phyloP scores from a whole-genome alignment of 1,140 invertebrate species.

The Holotrichia oblita region DNA sequence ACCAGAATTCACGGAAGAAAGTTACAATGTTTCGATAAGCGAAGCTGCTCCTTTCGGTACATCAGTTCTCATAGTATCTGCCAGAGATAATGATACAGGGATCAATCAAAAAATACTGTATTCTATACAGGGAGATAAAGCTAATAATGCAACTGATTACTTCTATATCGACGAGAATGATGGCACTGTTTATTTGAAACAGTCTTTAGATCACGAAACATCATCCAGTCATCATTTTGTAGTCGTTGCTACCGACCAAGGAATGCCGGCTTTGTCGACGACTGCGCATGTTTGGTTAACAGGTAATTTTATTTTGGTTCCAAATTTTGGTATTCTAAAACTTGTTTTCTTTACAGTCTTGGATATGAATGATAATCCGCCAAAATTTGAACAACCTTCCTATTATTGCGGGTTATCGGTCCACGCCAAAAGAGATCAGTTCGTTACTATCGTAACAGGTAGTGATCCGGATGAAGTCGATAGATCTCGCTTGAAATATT shows the following conservation, averaged over 20 bases:
- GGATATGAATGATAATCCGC: slow-evolving; percentile 89
- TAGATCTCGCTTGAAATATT: slow-evolving; percentile 77
- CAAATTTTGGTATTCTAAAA: not conserved
- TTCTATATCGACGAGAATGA: slow-evolving; percentile 81
- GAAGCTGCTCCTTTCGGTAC: slow-evolving; percentile 85
- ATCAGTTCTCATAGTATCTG: slow-evolving; percentile 76
- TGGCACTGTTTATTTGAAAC: slow-evolving; percentile 80
- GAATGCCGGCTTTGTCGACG: slow-evolving; percentile 77
- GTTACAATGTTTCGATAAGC: slow-evolving; percentile 84
- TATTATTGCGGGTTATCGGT: slow-evolving; percentile 84
- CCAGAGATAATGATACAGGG: slow-evolving; percentile 85
- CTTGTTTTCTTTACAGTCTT: slow-evolving; percentile 64
- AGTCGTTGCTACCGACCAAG: slow-evolving; percentile 83
- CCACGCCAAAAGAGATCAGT: slow-evolving; percentile 83
- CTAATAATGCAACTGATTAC: slow-evolving; percentile 71
- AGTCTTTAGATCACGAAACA: slow-evolving; percentile 81
- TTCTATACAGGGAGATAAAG: slow-evolving; percentile 70
- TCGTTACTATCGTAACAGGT: slow-evolving; percentile 87
- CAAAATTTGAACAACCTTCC: slow-evolving; percentile 83
- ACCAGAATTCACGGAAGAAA: slow-evolving; percentile 82
- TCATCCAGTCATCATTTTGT: slow-evolving; percentile 77
- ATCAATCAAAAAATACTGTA: slow-evolving; percentile 70
- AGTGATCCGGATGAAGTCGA: slow-evolving; percentile 87
- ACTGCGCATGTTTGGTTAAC: slow-evolving; percentile 83
- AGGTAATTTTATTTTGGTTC: slow-evolving; percentile 61